phyloP scores from a whole-genome alignment of 2,113 vertebrate genomes.

The Phalacrocorax aristotelis region DNA sequence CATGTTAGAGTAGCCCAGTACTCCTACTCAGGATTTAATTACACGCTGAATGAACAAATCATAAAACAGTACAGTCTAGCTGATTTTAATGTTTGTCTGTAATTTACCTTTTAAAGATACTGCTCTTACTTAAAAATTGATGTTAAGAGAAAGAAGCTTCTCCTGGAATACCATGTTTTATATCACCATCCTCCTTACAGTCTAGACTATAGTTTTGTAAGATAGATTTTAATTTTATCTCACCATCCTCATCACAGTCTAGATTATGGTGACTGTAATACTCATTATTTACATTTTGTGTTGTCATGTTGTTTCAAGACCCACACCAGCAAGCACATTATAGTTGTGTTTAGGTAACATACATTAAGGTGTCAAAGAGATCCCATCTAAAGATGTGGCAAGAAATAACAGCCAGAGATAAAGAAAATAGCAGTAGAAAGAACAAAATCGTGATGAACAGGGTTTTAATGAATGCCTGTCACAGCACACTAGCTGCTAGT shows the following conservation, averaged over 20 bases:
- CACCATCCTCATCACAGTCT: background rate
- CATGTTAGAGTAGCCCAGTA: background rate
- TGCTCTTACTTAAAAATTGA: background rate
- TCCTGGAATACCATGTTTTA: background rate
- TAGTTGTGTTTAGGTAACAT: background rate
- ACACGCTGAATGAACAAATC: background rate
- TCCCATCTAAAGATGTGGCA: background rate
- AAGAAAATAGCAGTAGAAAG: background rate
- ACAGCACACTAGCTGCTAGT: background rate
- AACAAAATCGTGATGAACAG: background rate
- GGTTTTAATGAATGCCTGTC: background rate
- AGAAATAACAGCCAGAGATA: background rate
- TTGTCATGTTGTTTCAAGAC: background rate
- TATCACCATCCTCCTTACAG: background rate
- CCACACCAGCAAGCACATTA: background rate
- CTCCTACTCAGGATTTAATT: background rate
- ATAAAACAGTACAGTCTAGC: background rate
- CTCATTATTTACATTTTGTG: background rate
- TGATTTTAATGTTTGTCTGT: background rate
- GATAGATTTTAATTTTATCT: background rate
- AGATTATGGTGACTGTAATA: background rate
- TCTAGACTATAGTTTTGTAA: background rate
- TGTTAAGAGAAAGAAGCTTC: background rate
- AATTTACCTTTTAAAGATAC: background rate
- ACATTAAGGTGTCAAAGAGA: background rate